phyloP scores from a whole-genome alignment of 2,797 vertebrate species.

The Acipenser transmontanus region DNA sequence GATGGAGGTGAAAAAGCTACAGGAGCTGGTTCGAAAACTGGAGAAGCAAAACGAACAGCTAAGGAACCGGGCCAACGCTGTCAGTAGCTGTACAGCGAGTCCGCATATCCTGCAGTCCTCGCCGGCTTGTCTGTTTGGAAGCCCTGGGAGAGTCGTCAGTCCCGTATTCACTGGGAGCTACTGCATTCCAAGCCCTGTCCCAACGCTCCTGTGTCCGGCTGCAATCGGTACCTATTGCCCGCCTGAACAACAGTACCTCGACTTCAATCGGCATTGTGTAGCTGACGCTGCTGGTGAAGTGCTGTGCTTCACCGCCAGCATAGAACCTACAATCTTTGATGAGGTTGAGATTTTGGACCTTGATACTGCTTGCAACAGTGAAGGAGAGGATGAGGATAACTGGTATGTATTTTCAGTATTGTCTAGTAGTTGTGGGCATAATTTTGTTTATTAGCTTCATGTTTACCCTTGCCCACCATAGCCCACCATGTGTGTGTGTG shows the following conservation, averaged over 20 bases:
- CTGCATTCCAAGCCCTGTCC: constrained; percentile 54
- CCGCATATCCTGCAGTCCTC: constrained; percentile 50
- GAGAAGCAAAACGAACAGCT: constrained; percentile 92
- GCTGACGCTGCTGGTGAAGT: constrained; percentile 39
- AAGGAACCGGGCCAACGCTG: constrained; percentile 72
- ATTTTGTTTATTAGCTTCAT: not conserved
- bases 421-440: not conserved
- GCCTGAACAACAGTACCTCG: constrained; percentile 63
- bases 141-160: constrained; percentile 9
- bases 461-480: too few relatives aligned
- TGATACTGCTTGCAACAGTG: constrained; percentile 47
- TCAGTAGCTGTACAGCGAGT: constrained; percentile 58
- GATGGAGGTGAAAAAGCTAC: constrained; percentile 93
- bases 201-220: constrained; percentile 50
- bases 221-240: constrained; percentile 20
- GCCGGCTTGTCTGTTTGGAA: constrained; percentile 40
- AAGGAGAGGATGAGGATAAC: constrained; percentile 66
- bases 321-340: constrained; percentile 65
- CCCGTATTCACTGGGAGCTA: constrained; percentile 43
- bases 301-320: constrained; percentile 16
- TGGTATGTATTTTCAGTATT: constrained; percentile 60
- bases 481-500: too few relatives aligned
- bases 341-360: constrained; percentile 83
- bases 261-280: constrained; percentile 69
- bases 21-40: constrained; percentile 87